Conservation (phyloP, 2,888 invertebrate species). For the Troides helena region DNA sequence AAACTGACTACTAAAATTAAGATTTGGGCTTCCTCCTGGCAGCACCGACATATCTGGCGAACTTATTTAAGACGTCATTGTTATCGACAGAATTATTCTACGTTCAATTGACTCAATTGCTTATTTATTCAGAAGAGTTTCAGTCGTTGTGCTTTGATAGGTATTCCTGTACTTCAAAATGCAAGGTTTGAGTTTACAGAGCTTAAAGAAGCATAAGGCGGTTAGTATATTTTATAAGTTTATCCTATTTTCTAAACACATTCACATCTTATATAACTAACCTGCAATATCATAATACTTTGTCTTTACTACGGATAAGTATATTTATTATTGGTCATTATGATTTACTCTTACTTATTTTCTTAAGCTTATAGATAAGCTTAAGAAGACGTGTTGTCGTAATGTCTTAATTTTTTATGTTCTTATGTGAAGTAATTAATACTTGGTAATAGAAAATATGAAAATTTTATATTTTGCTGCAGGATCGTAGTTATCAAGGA, state of each 20-base stretch:
- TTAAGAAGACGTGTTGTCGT: too few relatives aligned
- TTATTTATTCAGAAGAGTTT: slow-evolving; percentile 2
- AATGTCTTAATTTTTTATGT: too few relatives aligned
- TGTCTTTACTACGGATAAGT: not conserved
- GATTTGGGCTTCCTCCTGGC: not conserved
- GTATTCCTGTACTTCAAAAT: slow-evolving; percentile 64
- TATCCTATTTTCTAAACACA: slow-evolving; percentile 28
- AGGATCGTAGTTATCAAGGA: too few relatives aligned
- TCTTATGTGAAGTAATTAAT: too few relatives aligned
- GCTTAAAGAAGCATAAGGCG: slow-evolving; percentile 88
- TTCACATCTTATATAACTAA: slow-evolving; percentile 71
- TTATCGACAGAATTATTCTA: slow-evolving; percentile 10
- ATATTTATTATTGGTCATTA: not conserved
- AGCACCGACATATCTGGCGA: slow-evolving; percentile 1
- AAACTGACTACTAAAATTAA: too few relatives aligned
- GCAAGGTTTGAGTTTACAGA: slow-evolving; percentile 85
- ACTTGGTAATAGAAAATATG: too few relatives aligned
- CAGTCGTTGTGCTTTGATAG: not conserved
- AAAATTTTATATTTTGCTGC: too few relatives aligned
- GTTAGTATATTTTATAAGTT: slow-evolving; percentile 75
- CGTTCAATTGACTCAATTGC: not conserved
- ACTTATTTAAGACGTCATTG: slow-evolving; percentile 10
- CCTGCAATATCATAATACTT: slow-evolving; percentile 45
- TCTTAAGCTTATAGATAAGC: too few relatives aligned
- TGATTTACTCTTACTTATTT: not conserved